Evolutionary conservation across 2,797 vertebrate genomes (phyloP), one percentile per base, ranked within the genome.

Genomic region (Balearica regulorum): DNA sequence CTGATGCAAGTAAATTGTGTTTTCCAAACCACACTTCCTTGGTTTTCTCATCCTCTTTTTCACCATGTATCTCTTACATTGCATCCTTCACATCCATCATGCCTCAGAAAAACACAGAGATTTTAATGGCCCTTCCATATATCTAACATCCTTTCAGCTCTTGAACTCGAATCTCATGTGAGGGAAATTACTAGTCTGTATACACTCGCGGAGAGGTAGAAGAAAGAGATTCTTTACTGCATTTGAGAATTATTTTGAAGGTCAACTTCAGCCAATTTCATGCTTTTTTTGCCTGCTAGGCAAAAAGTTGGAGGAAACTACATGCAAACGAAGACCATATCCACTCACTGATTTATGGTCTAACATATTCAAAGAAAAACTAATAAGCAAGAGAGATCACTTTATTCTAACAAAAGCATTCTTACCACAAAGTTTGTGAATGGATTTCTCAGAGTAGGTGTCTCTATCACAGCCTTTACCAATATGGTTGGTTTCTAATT

Each of bases 381-480:
- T 8, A 87, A 11, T 6, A 75, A 82, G 41, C 29, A 61, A 37
- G 62, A 86, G 11, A 82, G 11, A 57, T 2, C 28, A 46, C 19
- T 87, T 69, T 13, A 75, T 66, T 62, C 37, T 28, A 72, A 75
- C 33, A 44, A 46, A 70, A 70, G 28, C 14, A n/a, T 80, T 81
- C 98, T 98, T 97, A 99, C 99, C 99, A 2, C 99, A 99, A n/a
- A 99, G 98, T 87, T 98, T 98, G 97, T 99, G 99, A 44, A 99
- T 98, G 18, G 99, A 99, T 96, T 99, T 99, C 98, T 99, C 99
- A 0, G 99, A 99, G 97, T 99, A 99, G 12, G 99, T 99, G 92
- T 99, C 99, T 54, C 99, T 98, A 70, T 99, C 99, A 3, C 99
- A 99, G 94, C 99, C 99, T 96, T 99, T 99, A 68, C 99, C 99